Evolutionary conservation across 2,888 invertebrate species (phyloP).

Genomic region (Cheilosia impressa): DNA sequence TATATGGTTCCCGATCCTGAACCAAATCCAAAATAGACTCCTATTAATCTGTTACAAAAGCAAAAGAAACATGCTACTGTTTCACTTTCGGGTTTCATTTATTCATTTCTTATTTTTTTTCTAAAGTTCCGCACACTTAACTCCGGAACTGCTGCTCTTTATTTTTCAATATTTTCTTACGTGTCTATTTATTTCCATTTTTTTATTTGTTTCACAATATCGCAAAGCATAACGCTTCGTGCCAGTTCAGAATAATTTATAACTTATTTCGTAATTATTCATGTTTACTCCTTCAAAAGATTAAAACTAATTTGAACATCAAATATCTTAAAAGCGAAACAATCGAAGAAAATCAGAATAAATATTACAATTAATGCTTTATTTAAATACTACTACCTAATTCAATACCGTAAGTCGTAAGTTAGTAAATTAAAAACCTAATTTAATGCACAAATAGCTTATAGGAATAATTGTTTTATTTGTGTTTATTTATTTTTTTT

Average conservation of each 20-base stretch:
- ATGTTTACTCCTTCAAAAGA: slow-evolving; percentile 50
- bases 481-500: slow-evolving; percentile 3
- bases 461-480: slow-evolving; percentile 63
- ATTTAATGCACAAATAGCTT: slow-evolving; percentile 64
- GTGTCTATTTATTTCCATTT: slow-evolving; percentile 43
- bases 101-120: slow-evolving; percentile 28
- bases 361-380: slow-evolving; percentile 65
- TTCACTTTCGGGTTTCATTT: slow-evolving; percentile 43
- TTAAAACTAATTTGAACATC: slow-evolving; percentile 75
- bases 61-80: slow-evolving; percentile 11
- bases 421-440: slow-evolving; percentile 40
- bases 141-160: slow-evolving; percentile 6
- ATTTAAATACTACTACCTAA: slow-evolving; percentile 49
- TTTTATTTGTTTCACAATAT: slow-evolving; percentile 59
- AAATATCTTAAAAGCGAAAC: slow-evolving; percentile 72
- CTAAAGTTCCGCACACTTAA: slow-evolving; percentile 16
- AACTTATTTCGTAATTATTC: slow-evolving; percentile 46
- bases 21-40: neutral
- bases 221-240: slow-evolving; percentile 46
- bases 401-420: slow-evolving; percentile 30
- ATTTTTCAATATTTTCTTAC: slow-evolving; percentile 39
- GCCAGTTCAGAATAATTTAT: slow-evolving; percentile 49
- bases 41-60: neutral
- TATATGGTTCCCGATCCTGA: no score
- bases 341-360: slow-evolving; percentile 62